Conservation (phyloP, 30 jellyfish, hydroid and myxozoan species). For the Rhopilema esculentum region DNA sequence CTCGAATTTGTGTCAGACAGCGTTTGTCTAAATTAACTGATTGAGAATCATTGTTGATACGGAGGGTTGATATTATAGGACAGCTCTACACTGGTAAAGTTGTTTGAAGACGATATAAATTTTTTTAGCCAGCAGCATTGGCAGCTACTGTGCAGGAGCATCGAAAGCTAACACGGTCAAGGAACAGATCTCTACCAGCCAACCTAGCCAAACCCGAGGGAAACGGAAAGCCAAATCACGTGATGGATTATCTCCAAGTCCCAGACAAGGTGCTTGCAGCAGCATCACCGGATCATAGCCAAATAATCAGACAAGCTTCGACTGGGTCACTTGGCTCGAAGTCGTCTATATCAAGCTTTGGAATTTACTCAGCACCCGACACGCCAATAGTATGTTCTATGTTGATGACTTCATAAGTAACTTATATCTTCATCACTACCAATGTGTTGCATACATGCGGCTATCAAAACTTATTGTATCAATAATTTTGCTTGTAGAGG, state of each 20-base stretch:
- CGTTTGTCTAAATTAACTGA: too few relatives aligned
- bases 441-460: too few relatives aligned
- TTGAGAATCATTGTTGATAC: too few relatives aligned
- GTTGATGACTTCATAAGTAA: background rate
- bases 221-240: conserved; percentile 12
- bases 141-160: background rate
- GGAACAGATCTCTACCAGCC: conserved; percentile 56
- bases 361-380: conserved; percentile 67
- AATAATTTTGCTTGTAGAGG: too few relatives aligned
- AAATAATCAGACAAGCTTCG: conserved; percentile 20
- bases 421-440: too few relatives aligned
- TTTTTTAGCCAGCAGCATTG: background rate
- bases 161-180: conserved; percentile 15
- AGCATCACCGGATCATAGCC: conserved; percentile 23
- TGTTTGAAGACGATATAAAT: too few relatives aligned
- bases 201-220: conserved; percentile 26
- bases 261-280: conserved; percentile 32
- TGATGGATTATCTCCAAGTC: conserved; percentile 61
- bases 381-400: conserved; percentile 43
- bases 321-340: conserved; percentile 55
- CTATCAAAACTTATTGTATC: too few relatives aligned
- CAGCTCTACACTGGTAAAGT: too few relatives aligned
- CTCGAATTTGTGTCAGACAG: too few relatives aligned
- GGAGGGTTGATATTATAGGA: too few relatives aligned
- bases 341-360: conserved; percentile 61